A percentile compares a stretch with the other conserved stretches of the same genome.
phyloP scores from a whole-genome alignment of 2,113 vertebrate species.

The Nipponia nippon region DNA sequence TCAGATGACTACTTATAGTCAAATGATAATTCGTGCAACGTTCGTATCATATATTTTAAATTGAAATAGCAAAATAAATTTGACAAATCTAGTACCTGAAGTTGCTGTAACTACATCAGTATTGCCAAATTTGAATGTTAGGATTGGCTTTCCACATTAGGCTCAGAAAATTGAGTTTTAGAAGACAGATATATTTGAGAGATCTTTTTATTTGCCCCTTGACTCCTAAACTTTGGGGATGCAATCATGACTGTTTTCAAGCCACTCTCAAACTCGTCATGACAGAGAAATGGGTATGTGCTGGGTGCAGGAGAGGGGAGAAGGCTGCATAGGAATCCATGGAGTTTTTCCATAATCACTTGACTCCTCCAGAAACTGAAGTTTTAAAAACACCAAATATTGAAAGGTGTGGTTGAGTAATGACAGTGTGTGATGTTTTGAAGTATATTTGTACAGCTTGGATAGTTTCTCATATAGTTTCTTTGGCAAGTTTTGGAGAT shows the following conservation, averaged over 20 bases:
- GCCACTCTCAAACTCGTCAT: not conserved
- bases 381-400: not conserved
- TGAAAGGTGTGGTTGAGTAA: not conserved
- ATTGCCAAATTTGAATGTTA: not conserved
- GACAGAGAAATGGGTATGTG: not conserved
- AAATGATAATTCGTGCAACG: not conserved
- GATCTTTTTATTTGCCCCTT: not conserved
- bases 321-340: not conserved
- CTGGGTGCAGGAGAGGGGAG: not conserved
- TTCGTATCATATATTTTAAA: not conserved
- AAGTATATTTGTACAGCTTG: not conserved
- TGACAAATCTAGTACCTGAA: not conserved
- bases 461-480: not conserved
- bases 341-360: not conserved
- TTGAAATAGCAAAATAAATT: not conserved
- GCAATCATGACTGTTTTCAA: not conserved
- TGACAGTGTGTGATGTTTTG: not conserved
- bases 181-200: not conserved
- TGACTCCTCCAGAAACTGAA: not conserved
- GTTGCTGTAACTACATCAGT: not conserved
- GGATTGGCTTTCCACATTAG: not conserved
- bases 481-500: not conserved
- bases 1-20: not conserved
- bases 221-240: not conserved
- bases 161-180: not conserved